Base-by-base conservation (phyloP, 2,113 vertebrate species). In the Galemys pyrenaicus region DNA sequence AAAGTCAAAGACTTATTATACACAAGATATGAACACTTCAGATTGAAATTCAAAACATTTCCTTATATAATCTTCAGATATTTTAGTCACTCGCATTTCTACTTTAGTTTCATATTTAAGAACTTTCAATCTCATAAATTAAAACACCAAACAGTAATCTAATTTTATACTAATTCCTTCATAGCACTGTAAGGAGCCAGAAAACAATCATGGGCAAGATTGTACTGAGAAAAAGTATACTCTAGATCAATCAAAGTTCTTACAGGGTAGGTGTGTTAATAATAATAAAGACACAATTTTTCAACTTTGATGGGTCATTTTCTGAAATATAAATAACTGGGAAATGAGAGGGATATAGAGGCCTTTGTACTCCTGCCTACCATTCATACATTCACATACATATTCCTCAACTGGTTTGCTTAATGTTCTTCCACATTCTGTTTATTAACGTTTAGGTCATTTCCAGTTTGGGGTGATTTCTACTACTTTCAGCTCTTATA, bases 41-140 rank as follows among this genome's bases (percentile, higher is more conserved):
- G 51, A 88, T 30, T 65, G 24, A 92, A 94, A 87, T 70, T 32
- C 35, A 74, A 39, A 93, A 56, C 32, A 93, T 80, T 88, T 87
- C 37, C 60, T 74, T 39, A 91, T 51, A 87, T 22, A 87, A 74
- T 62, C 60, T 68, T 89, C 12, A 39, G 46, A 39, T 49, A 74
- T 79, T 92, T 87, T 84, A 41, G 67, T 84, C 30, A 80, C 26
- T 74, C 84, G 41, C 37, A 64, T 84, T 71, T 80, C 35, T 78
- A 94, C 78, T 77, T 89, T 67, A 70, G 37, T 49, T 81, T 80
- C 75, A 22, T 74, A 84, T 46, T 87, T 58, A 46, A 89, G 20
- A 13, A 86, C 24, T 64, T 16, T 13, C 16, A 88, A 70, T 85
- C 95, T 91, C 71, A 77, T 41, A 87, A 83, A 83, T 70, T 89